Evolutionary conservation across 2,888 invertebrate genomes (phyloP).

Genomic region (Argyresthia goedartella): DNA sequence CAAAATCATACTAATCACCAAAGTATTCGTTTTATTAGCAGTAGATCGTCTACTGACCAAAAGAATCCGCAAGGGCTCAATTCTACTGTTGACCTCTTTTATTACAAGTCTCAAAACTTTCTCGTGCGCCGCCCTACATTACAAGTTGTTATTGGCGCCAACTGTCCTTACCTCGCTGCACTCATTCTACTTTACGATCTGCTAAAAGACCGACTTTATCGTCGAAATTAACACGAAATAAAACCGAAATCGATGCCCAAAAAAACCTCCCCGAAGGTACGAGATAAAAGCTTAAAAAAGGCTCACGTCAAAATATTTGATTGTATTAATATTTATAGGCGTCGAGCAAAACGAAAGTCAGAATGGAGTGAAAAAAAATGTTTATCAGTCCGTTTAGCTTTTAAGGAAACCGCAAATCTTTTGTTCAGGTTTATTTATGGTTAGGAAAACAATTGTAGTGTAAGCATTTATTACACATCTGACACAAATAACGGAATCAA

Average conservation of each 20-base stretch:
- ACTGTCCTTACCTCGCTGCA: neutral
- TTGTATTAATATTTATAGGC: slow-evolving; percentile 71
- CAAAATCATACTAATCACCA: too few species aligned
- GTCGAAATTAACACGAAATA: slow-evolving; percentile 71
- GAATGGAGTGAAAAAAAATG: slow-evolving; percentile 52
- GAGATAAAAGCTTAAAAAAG: slow-evolving; percentile 69
- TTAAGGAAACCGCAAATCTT: slow-evolving; percentile 69
- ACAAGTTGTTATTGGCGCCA: slow-evolving; percentile 5
- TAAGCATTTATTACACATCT: slow-evolving; percentile 64
- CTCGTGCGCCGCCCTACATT: too few species aligned
- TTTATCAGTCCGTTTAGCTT: slow-evolving; percentile 69
- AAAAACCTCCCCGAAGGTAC: slow-evolving; percentile 65
- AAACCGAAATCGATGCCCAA: slow-evolving; percentile 60
- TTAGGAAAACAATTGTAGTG: slow-evolving; percentile 65
- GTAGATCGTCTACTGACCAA: too few species aligned
- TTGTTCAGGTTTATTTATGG: slow-evolving; percentile 68
- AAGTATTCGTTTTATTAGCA: too few species aligned
- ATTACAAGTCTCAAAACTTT: too few species aligned
- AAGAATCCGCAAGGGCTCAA: too few species aligned
- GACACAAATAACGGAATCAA: slow-evolving; percentile 65
- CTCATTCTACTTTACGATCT: slow-evolving; percentile 62
- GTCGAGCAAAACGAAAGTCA: slow-evolving; percentile 61
- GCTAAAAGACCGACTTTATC: slow-evolving; percentile 70
- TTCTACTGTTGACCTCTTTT: too few species aligned
- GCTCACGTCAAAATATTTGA: slow-evolving; percentile 71